These are phyloP conservation scores for Echiichthys vipera DNA, from an alignment of 2,797 vertebrate genomes.

Conservation along the genomic window DNA sequence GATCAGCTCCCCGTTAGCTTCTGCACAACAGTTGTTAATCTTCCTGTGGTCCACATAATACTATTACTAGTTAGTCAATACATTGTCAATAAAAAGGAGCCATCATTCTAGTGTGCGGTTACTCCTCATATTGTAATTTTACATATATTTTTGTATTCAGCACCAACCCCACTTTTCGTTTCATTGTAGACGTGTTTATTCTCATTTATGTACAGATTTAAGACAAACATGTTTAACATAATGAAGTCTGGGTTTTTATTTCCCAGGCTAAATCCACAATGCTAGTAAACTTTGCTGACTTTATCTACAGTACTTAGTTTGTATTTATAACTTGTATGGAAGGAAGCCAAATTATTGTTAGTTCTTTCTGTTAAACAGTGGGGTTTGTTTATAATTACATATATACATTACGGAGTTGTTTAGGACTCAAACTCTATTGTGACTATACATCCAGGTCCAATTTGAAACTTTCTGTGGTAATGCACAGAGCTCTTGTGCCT, in stretches of 20 bases:
- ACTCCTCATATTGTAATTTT: neutral
- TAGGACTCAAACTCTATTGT: neutral
- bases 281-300: neutral
- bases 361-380: neutral
- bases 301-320: neutral
- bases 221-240: too few relatives aligned
- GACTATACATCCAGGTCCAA: neutral
- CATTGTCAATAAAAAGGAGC: too few relatives aligned
- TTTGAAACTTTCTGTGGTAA: neutral
- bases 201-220: too few relatives aligned
- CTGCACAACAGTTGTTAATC: too few relatives aligned
- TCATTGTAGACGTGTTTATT: neutral
- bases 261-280: neutral
- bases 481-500: neutral
- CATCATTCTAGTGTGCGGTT: neutral
- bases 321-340: neutral
- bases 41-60: too few relatives aligned
- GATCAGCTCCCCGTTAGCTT: too few relatives aligned
- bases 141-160: neutral
- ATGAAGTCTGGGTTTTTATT: neutral
- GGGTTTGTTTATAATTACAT: constrained; percentile 2
- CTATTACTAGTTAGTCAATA: too few relatives aligned
- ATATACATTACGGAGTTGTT: neutral
- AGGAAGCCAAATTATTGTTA: neutral
- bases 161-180: neutral